Conservation (phyloP, 2,113 vertebrate genomes). For the Neoarius graeffei region DNA sequence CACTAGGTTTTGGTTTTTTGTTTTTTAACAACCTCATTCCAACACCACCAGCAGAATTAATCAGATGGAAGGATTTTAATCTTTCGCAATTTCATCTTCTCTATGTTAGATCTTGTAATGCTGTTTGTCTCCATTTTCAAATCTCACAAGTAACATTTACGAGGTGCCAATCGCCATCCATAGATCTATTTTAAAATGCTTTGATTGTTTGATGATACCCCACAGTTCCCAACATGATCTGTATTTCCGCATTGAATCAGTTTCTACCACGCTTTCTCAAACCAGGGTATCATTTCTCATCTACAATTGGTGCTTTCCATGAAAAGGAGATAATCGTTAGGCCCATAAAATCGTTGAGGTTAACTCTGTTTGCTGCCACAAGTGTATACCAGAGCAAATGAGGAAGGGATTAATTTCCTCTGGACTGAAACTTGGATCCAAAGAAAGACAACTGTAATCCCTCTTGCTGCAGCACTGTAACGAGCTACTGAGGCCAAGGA, state of each 20-base stretch:
- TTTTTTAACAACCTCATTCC: background rate
- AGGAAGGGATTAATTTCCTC: background rate
- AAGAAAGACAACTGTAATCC: background rate
- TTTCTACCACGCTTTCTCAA: background rate
- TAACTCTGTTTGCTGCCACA: background rate
- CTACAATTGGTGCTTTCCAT: background rate
- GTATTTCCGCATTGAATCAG: background rate
- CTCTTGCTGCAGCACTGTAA: background rate
- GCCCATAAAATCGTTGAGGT: background rate
- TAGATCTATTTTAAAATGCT: background rate
- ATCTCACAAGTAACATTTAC: background rate
- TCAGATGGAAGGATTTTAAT: background rate
- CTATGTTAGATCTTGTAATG: background rate
- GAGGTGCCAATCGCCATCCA: background rate
- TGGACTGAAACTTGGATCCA: background rate
- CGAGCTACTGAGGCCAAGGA: background rate
- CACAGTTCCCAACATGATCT: background rate
- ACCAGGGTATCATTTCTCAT: background rate
- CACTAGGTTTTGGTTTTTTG: background rate
- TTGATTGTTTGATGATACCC: background rate
- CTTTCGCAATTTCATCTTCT: background rate
- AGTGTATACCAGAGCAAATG: background rate
- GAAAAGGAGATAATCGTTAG: background rate
- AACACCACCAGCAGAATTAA: background rate
- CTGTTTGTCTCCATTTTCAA: background rate